Conservation (phyloP, 2,113 vertebrate genomes). For the Oncorhynchus keta region DNA sequence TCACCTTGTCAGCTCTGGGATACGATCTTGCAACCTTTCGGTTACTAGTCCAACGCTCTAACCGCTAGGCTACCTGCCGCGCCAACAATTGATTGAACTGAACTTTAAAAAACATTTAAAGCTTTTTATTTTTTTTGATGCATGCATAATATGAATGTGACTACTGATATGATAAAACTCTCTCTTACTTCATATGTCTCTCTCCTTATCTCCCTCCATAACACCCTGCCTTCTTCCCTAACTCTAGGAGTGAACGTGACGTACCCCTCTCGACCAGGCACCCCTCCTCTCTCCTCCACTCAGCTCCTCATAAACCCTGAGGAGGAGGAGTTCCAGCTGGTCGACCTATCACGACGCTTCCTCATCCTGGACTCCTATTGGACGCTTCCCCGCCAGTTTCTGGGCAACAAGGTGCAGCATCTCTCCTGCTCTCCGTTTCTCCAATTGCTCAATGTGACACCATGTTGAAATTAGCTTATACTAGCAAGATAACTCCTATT, state of each 20-base stretch:
- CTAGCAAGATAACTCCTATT: no score
- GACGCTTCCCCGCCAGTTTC: conserved; percentile 83
- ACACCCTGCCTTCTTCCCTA: background rate
- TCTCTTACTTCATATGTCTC: background rate
- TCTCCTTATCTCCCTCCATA: background rate
- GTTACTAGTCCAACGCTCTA: no score
- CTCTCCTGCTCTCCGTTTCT: background rate
- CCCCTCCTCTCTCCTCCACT: conserved; percentile 83
- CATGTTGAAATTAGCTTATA: no score
- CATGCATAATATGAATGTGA: no score
- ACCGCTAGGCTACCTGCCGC: no score
- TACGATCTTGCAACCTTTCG: no score
- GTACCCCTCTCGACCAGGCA: conserved; percentile 69
- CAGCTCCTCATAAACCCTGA: conserved; percentile 82
- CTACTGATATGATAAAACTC: no score
- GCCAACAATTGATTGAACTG: no score
- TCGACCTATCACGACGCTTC: conserved; percentile 92
- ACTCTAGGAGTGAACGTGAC: conserved; percentile 86
- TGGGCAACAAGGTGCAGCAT: conserved; percentile 86
- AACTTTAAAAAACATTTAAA: background rate
- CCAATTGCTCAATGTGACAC: no score
- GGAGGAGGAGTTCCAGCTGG: conserved; percentile 86
- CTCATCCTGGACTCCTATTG: conserved; percentile 86
- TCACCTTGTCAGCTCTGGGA: no score
- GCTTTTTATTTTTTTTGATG: no score